phyloP scores from a whole-genome alignment of 2,113 vertebrate species.

The Sclerurus mexicanus region DNA sequence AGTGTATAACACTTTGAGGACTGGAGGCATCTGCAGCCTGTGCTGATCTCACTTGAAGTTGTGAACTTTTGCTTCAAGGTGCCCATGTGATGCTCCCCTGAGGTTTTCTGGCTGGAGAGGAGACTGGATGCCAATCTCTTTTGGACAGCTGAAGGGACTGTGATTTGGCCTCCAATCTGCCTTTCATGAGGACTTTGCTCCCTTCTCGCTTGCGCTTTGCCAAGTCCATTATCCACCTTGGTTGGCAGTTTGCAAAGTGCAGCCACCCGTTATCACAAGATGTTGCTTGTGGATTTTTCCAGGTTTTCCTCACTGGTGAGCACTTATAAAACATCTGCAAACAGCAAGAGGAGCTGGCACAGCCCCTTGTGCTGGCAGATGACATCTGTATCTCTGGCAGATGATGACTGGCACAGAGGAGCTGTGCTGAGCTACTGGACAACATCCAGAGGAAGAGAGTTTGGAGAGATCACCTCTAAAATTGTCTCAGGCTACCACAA shows the following conservation, averaged over 20 bases:
- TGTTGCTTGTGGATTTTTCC: background rate
- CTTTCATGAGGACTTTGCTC: background rate
- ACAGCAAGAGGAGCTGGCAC: background rate
- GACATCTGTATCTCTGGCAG: background rate
- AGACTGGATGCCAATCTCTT: background rate
- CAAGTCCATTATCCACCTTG: background rate
- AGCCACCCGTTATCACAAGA: background rate
- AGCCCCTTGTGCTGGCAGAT: rapidly evolving
- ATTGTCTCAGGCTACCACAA: background rate
- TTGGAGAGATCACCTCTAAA: background rate
- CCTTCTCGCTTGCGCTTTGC: background rate
- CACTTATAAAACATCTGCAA: background rate
- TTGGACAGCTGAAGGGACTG: background rate
- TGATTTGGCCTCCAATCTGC: background rate
- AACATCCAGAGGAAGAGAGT: background rate
- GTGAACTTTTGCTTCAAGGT: background rate
- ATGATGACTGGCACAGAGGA: background rate
- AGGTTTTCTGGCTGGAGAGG: background rate
- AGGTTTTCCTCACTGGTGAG: background rate
- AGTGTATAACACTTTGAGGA: background rate
- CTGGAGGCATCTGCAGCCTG: background rate
- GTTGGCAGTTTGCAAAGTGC: background rate
- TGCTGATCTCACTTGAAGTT: background rate
- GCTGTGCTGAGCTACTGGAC: background rate
- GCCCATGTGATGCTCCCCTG: background rate